Conservation (phyloP, 2,797 vertebrate genomes). For the Morus bassanus region DNA sequence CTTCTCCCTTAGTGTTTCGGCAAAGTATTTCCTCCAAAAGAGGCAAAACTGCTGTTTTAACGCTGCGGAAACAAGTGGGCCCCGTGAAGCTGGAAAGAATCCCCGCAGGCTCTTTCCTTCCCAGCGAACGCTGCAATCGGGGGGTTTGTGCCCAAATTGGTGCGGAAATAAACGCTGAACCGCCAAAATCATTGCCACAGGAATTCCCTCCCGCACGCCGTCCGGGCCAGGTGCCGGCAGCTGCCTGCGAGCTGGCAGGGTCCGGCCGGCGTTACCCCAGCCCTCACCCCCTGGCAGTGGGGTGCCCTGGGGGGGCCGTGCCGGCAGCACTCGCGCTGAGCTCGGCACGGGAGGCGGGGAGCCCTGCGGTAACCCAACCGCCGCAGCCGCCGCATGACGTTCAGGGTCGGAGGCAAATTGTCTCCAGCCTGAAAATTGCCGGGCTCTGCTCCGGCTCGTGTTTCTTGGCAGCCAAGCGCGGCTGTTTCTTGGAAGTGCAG, state of each 20-base stretch:
- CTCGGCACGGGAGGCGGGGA: not conserved
- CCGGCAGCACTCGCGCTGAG: not conserved
- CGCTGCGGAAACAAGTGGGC: not conserved
- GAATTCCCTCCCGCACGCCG: not conserved
- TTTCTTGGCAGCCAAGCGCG: conserved; percentile 7
- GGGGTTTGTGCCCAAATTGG: not conserved
- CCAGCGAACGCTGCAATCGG: not conserved
- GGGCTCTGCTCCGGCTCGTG: conserved; percentile 28
- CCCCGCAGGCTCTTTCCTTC: not conserved
- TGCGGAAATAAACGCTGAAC: not conserved
- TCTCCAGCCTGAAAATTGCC: not conserved
- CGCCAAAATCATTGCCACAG: not conserved
- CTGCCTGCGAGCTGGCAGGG: not conserved
- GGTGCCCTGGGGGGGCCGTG: accelerated
- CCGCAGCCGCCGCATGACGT: not conserved
- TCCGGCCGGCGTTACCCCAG: not conserved
- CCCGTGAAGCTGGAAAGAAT: not conserved
- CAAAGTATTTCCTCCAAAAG: not conserved
- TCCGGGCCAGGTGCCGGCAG: not conserved
- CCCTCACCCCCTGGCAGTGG: not conserved
- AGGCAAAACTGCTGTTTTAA: not conserved
- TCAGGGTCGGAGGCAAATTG: not conserved
- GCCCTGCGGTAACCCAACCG: not conserved
- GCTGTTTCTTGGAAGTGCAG: conserved; percentile 34
- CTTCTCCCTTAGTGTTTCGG: not conserved